Percentiles rank a stretch among this genome's conserved stretches.
Conservation (phyloP, 2,888 invertebrate species). For the Antheraea yamamai region DNA sequence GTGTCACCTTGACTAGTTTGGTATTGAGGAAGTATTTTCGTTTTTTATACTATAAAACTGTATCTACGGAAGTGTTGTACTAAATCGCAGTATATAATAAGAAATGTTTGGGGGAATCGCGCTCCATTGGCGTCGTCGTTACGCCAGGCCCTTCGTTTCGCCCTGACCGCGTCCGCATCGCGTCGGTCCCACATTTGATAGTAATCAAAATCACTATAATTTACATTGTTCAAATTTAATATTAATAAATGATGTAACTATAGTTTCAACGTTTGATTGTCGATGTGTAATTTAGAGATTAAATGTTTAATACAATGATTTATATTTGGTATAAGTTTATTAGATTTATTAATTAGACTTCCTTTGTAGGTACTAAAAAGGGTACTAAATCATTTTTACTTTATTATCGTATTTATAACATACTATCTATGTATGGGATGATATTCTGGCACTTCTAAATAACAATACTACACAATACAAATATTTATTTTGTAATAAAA, state of each 20-base stretch:
- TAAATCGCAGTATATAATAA: slow-evolving; percentile 73
- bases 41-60: slow-evolving; percentile 18
- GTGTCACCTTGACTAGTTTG: background rate
- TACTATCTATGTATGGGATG: too few relatives aligned
- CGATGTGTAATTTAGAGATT: too few relatives aligned
- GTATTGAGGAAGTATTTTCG: slow-evolving; percentile 14
- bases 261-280: too few relatives aligned
- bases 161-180: slow-evolving; percentile 29
- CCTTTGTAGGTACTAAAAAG: too few relatives aligned
- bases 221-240: slow-evolving; percentile 18
- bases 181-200: slow-evolving; percentile 47
- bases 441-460: too few relatives aligned
- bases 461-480: too few relatives aligned
- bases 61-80: slow-evolving; percentile 48
- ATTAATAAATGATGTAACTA: background rate
- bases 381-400: too few relatives aligned
- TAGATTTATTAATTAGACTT: too few relatives aligned
- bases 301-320: too few relatives aligned
- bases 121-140: slow-evolving; percentile 76
- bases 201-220: slow-evolving; percentile 22
- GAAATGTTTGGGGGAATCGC: slow-evolving; percentile 74
- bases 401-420: too few relatives aligned
- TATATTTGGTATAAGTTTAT: background rate
- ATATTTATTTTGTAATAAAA: too few relatives aligned
- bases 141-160: slow-evolving; percentile 53